phyloP scores from a whole-genome alignment of 1,140 invertebrate species.

The Radopholus similis region DNA sequence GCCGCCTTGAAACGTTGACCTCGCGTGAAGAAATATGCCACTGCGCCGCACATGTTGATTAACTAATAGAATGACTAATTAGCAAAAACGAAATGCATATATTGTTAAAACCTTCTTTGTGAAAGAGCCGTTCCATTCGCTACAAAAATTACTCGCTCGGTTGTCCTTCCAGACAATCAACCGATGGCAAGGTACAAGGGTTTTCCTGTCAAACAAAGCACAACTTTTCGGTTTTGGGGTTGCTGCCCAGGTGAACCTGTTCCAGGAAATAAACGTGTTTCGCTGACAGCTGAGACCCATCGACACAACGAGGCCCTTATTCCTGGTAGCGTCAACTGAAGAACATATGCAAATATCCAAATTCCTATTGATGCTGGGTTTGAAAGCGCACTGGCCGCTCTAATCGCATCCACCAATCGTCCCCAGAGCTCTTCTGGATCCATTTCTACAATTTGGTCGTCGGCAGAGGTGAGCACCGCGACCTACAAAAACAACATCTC shows the following conservation, averaged over 20 bases:
- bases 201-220: slow-evolving; percentile 64
- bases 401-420: slow-evolving; percentile 70
- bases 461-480: not conserved
- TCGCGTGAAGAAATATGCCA: slow-evolving; percentile 73
- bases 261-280: slow-evolving; percentile 35
- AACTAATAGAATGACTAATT: slow-evolving; percentile 56
- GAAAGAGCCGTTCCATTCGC: slow-evolving; percentile 76
- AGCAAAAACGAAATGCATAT: not conserved
- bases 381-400: slow-evolving; percentile 69
- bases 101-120: not conserved
- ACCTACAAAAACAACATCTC: too few relatives aligned
- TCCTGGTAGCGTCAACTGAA: not conserved
- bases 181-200: slow-evolving; percentile 78
- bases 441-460: slow-evolving; percentile 70
- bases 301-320: not conserved
- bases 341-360: not conserved
- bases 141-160: slow-evolving; percentile 74
- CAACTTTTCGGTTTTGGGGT: not conserved
- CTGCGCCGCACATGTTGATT: slow-evolving; percentile 67
- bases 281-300: slow-evolving; percentile 28
- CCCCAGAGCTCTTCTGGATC: slow-evolving; percentile 78
- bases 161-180: slow-evolving; percentile 95
- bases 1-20: slow-evolving; percentile 74
- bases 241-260: slow-evolving; percentile 10
- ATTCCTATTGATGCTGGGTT: not conserved